phyloP scores from a whole-genome alignment of 2,797 vertebrate species.

The Mycteria americana region DNA sequence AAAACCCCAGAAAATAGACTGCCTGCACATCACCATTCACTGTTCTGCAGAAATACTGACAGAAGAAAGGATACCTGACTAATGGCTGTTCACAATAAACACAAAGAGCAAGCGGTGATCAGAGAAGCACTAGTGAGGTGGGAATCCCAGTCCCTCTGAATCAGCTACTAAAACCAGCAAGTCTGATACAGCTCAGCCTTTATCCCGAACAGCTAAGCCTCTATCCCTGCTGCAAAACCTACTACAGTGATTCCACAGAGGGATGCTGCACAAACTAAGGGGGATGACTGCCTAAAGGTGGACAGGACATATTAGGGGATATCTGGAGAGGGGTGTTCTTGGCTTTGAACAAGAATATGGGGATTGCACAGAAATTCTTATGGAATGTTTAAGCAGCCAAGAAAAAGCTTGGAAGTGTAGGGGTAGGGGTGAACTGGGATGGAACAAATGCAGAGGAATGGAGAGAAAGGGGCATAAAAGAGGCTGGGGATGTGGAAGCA shows the following conservation, averaged over 20 bases:
- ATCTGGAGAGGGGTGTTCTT: not conserved
- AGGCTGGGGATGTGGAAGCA: not conserved
- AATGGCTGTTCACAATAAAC: not conserved
- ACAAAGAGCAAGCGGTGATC: not conserved
- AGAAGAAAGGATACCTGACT: not conserved
- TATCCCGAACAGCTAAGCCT: not conserved
- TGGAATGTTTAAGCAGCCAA: not conserved
- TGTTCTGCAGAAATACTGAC: not conserved
- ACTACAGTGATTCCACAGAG: not conserved
- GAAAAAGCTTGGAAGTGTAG: not conserved
- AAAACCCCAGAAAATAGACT: not conserved
- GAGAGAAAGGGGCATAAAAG: not conserved
- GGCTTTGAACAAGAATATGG: not conserved
- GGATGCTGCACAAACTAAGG: not conserved
- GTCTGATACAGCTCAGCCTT: not conserved
- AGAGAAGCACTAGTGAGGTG: not conserved
- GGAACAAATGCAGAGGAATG: not conserved
- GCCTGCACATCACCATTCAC: rapidly evolving
- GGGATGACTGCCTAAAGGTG: not conserved
- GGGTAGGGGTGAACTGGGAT: not conserved
- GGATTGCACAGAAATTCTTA: not conserved
- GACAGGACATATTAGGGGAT: not conserved
- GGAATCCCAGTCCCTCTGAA: not conserved
- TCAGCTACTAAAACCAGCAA: not conserved
- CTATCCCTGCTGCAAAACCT: not conserved